These are phyloP conservation scores for Lerista edwardsae DNA, from an alignment of 2,797 vertebrate genomes.

Conservation along the genomic window DNA sequence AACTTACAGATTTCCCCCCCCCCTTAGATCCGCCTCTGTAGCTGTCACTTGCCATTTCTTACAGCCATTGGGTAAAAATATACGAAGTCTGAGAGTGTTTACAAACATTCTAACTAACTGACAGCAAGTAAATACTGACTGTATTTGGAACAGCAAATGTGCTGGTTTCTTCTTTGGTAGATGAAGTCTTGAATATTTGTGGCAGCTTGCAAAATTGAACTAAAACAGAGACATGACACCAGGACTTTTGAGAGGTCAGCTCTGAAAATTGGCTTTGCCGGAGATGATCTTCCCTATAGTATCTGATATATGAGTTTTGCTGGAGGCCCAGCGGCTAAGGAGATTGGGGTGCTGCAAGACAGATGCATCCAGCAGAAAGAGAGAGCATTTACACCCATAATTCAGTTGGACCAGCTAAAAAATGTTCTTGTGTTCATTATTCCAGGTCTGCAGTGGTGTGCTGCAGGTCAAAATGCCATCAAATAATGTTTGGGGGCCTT, in stretches of 20 bases:
- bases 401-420: constrained; percentile 25
- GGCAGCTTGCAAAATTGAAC: neutral
- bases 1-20: too few species aligned
- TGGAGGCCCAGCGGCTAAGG: constrained; percentile 16
- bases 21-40: too few species aligned
- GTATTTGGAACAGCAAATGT: neutral
- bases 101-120: neutral
- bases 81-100: neutral
- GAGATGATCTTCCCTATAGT: neutral
- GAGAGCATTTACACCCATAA: neutral
- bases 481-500: constrained; percentile 10
- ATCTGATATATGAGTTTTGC: neutral
- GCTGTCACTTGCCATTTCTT: neutral
- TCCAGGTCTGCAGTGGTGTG: constrained; percentile 30
- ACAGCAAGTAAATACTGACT: too few species aligned
- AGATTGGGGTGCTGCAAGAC: neutral
- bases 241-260: neutral
- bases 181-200: neutral
- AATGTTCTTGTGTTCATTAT: constrained; percentile 50
- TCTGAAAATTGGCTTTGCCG: neutral
- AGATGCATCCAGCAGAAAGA: neutral
- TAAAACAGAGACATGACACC: neutral
- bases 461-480: constrained; percentile 42
- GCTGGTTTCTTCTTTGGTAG: neutral
- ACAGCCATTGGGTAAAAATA: neutral